Percentiles rank a stretch among this genome's conserved stretches.
Conservation (phyloP, 2,113 vertebrate species). For the Clupea harengus region DNA sequence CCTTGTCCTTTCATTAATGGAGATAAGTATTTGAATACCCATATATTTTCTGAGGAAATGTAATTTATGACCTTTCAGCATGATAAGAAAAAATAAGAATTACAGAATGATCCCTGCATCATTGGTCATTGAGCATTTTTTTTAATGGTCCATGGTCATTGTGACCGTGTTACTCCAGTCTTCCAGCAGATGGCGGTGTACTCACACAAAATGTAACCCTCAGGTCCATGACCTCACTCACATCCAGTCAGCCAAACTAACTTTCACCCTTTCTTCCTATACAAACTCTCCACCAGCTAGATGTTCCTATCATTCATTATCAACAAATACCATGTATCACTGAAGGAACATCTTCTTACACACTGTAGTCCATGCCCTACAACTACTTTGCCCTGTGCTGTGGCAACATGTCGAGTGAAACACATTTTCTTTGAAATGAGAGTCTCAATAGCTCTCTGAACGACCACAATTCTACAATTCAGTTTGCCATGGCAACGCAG, state of each 20-base stretch:
- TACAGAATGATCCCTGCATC: too few species aligned
- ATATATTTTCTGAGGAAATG: too few species aligned
- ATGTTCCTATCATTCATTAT: background rate
- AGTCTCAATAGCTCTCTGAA: slow-evolving; percentile 4
- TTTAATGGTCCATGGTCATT: background rate
- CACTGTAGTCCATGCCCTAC: background rate
- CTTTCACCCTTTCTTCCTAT: background rate
- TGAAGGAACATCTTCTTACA: background rate
- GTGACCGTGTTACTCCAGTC: background rate
- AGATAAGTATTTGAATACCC: too few species aligned
- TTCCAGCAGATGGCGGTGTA: background rate
- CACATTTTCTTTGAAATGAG: slow-evolving; percentile 2
- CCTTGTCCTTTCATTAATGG: too few species aligned
- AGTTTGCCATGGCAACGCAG: slow-evolving; percentile 17
- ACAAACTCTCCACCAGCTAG: background rate
- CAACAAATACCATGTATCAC: background rate
- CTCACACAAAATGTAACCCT: background rate
- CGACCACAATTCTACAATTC: slow-evolving; percentile 18
- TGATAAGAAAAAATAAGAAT: background rate
- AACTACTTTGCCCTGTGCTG: background rate
- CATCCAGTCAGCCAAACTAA: background rate
- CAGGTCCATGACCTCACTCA: background rate
- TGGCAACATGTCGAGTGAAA: background rate
- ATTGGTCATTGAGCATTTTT: background rate
- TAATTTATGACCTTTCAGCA: background rate